Evolutionary conservation across 2,888 invertebrate genomes (phyloP), one percentile per base, ranked within the genome.

Genomic region (Onchidella celtica): DNA sequence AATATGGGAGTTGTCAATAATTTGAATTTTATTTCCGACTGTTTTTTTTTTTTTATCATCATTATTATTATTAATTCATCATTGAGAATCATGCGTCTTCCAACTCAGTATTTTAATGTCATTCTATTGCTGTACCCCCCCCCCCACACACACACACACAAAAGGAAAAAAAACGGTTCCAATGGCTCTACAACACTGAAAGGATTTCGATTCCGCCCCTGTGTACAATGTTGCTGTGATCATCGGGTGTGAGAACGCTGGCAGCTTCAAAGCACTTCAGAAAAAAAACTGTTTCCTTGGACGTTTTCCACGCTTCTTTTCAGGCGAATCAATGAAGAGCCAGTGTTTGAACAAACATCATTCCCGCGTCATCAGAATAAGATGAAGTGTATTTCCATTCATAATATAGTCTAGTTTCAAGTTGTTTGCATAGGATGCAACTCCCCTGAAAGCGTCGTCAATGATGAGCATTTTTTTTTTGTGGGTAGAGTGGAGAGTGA

Each of bases 371-470:
- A 73, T 73, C 59, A 38, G 36, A 17, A 34, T 6, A 14, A 47
- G 38, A 57, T 36, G 38, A 59, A 27, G 36, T 57, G 2, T 73
- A 36, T 61, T 73, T 73, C 57, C 59, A 36, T n/a, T 59, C 34
- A 59, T 59, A 73, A 73, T 34, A 14, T 57, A 59, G 24, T 73
- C 57, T 59, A 59, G 36, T 73, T 59, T 73, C 36, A 59, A 73
- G n/a, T n/a, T 73, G 73, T 73, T 73, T 73, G 73, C 73, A 57
- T 47, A 34, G n/a, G 59, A 36, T 11, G 21, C 36, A 47, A 6
- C 17, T 47, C 47, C 27, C 73, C 36, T 59, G n/a, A n/a, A n/a
- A 73, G 38, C 59, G 29, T 29, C 34, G 3, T 34, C 38, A 73
- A 57, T n/a, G 61, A 3, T 36, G 24, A 57, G 59, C 34, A 73